Base-by-base conservation (phyloP, 2,113 vertebrate species). In the Planiliza haematocheilus region DNA sequence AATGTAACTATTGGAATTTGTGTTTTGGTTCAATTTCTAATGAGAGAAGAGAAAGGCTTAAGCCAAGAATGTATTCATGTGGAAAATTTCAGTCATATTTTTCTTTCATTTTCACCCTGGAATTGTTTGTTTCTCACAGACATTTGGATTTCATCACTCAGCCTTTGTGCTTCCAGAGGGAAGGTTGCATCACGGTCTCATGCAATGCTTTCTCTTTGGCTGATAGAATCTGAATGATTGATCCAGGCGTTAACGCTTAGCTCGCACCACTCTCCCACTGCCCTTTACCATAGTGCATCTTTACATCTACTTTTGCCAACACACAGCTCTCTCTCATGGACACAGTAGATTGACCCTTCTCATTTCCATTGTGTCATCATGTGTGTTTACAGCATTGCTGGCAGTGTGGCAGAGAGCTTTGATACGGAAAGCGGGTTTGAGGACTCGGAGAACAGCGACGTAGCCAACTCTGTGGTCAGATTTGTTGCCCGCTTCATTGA, bases 341-440 rank as follows among this genome's bases (percentile, higher is more conserved):
- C 39, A 16, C 13, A 0, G 18, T 17, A 36, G 21, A 10, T 61
- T 58, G 64, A 65, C 75, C 73, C 68, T 56, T 81, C 37, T 70
- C 66, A 42, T 42, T 55, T 61, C 55, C 72, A 50, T 20, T 39
- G 24, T 84, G 58, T 82, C 13, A 24, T 58, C 8, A 13, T 75
- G 17, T 74, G 0, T 77, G 52, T 70, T 70, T 43, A 59, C 83
- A 99, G 98, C 89, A 97, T 99, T 89, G 97, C 97, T 69, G 98
- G 97, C 68, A 99, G 98, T 7, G 97, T 99, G 51, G 97, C 97
- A 5, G 98, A 99, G 78, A 99, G 98, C 91, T 99, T 97, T 42
- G 98, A 99, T 85, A 98, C 97, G 0, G 98, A 99, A 88, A 99
- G 98, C 60, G 98, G 98, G 0, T 99, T 98, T 84, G 98, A 99